Base-by-base conservation (phyloP, 1,140 invertebrate genomes). In the Teleopsis dalmanni region DNA sequence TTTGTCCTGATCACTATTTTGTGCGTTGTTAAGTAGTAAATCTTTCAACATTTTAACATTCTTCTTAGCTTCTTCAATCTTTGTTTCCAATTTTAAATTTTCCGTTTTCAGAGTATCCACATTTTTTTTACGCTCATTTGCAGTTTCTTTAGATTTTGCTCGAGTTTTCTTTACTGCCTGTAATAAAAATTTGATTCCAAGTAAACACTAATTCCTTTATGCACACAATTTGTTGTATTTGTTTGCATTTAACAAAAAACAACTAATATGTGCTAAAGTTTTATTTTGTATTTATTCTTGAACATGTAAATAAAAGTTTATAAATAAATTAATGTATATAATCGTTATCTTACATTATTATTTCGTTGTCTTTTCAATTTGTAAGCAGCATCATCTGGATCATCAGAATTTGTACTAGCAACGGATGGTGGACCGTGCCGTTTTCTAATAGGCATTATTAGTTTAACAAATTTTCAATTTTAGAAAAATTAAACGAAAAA, bases 131-230 rank as follows among this genome's bases (percentile, higher is more conserved):
- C 64, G 58, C 23, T 62, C 62, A 29, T 57, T 54, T 3, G 64
- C 61, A 5, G 61, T 53, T 35, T 65, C 57, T 27, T 62, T 64
- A 3, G 61, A 59, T 48, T 67, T 67, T 29, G 64, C 61, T 22
- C 64, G 58, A 7, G 64, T 67, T 33, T 60, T 62, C 42, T 67
- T 65, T 31, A 67, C 64, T 8, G 64, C 64, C 64, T 67, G 26
- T 48, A 55, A 46, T 29, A n/a, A n/a, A n/a, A n/a, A n/a, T n/a
- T n/a, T n/a, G n/a, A n/a, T n/a, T n/a, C n/a, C 6, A 41, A 22
- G 27, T 9, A 48, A 13, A 48, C 51, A 43, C n/a, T 42, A 25
- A 61, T 43, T 52, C 51, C 38, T 51, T 38, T 54, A 50, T 9
- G 37, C 19, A 47, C 38, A 19, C 7, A 37, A 14, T 14, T 9